A percentile compares a stretch with the other conserved stretches of the same genome.
These are phyloP conservation scores for Leptodirus hochenwartii DNA, from an alignment of 2,888 invertebrate genomes.

Conservation along the genomic window DNA sequence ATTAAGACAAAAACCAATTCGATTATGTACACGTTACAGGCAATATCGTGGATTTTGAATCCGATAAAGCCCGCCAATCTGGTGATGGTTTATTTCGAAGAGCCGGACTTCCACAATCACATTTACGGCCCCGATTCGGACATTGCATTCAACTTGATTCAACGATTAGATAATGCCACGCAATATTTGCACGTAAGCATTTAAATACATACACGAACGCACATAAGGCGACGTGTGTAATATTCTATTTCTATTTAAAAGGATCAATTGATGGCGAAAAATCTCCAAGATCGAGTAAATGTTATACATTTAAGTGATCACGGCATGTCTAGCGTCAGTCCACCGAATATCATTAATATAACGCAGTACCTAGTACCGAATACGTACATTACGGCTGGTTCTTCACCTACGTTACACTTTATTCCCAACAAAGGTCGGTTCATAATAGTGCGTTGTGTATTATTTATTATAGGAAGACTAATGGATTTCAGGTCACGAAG, in stretches of 20 bases:
- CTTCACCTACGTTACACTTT: constrained; percentile 39
- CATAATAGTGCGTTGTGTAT: too few species aligned
- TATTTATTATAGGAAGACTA: too few species aligned
- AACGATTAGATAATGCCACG: constrained; percentile 32
- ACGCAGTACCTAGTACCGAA: constrained; percentile 30
- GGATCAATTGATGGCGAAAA: constrained; percentile 29
- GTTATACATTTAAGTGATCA: constrained; percentile 56
- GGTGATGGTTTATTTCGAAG: constrained; percentile 47
- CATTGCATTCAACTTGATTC: constrained; percentile 24
- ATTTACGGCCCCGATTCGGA: constrained; percentile 34
- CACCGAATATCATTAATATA: constrained; percentile 35
- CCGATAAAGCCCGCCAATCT: constrained; percentile 43
- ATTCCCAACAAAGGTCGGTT: constrained; percentile 34
- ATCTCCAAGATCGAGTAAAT: constrained; percentile 35
- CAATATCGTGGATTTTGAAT: constrained; percentile 39
- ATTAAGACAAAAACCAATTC: not conserved
- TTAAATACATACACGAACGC: not conserved
- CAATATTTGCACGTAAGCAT: constrained; percentile 32
- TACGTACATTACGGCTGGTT: constrained; percentile 31
- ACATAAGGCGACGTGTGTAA: too few species aligned
- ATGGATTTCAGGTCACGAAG: constrained; percentile 25
- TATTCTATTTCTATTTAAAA: constrained; percentile 15
- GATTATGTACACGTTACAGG: constrained; percentile 16
- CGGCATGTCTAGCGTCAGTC: constrained; percentile 41
- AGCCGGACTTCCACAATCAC: constrained; percentile 50